Percentiles rank a stretch among this genome's conserved stretches.
Conservation (phyloP, 2,113 vertebrate genomes). For the Peromyscus polionotus region DNA sequence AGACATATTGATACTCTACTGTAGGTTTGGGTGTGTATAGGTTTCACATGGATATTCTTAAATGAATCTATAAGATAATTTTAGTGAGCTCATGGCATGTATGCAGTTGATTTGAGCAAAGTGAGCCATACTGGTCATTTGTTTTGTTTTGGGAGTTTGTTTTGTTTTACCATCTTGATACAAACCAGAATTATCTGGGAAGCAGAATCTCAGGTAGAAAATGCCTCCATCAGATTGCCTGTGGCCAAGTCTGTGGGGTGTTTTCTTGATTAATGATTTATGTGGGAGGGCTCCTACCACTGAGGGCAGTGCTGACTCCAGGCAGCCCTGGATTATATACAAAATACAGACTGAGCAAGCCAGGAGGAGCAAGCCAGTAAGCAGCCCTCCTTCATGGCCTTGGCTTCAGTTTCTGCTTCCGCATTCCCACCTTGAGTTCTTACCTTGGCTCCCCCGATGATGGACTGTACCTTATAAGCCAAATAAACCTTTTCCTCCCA, state of each 20-base stretch:
- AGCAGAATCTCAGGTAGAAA: background rate
- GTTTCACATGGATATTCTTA: background rate
- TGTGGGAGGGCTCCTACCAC: no score
- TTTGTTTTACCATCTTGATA: background rate
- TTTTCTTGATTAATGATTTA: background rate
- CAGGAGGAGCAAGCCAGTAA: background rate
- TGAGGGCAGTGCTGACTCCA: background rate
- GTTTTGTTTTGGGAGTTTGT: background rate
- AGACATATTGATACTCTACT: background rate
- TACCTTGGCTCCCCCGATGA: background rate
- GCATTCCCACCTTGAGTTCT: background rate
- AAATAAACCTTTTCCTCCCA: background rate
- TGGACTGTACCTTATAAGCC: background rate
- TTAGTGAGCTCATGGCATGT: background rate
- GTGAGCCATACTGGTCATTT: background rate
- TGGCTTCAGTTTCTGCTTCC: background rate
- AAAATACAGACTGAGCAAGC: background rate
- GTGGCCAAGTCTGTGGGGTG: background rate
- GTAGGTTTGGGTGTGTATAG: background rate
- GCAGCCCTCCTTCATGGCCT: background rate
- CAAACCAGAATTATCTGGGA: background rate
- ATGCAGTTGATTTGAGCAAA: background rate
- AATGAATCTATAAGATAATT: constrained; percentile 41
- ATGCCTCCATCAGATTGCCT: background rate
- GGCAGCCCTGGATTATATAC: background rate